Percentiles rank a stretch among this genome's conserved stretches.
These are phyloP conservation scores for Tridacna crocea DNA, from an alignment of 2,888 invertebrate species.

Conservation along the genomic window DNA sequence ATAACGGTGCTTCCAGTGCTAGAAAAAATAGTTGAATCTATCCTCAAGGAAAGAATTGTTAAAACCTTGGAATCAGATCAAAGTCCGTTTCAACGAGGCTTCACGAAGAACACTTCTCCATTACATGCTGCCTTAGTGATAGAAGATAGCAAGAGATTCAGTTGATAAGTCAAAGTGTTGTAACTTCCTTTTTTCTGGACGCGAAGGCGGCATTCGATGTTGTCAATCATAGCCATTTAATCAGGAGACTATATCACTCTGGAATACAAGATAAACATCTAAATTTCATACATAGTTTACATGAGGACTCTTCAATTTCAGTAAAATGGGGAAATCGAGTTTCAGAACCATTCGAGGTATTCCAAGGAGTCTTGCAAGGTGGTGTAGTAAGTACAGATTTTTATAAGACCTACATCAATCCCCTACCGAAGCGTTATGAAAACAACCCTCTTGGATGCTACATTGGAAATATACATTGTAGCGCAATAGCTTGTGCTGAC, in stretches of 20 bases:
- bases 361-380: neutral
- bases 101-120: conserved; percentile 8
- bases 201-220: conserved; percentile 19
- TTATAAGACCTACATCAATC: conserved; percentile 8
- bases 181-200: neutral
- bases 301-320: neutral
- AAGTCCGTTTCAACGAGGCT: neutral
- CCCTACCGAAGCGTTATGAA: neutral
- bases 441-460: neutral
- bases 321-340: neutral
- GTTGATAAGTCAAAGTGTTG: neutral
- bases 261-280: conserved; percentile 3
- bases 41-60: neutral
- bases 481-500: neutral
- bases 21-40: conserved; percentile 4
- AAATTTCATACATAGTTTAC: neutral
- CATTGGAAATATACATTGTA: neutral
- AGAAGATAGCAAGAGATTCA: conserved; percentile 1
- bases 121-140: neutral
- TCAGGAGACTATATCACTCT: conserved; percentile 8
- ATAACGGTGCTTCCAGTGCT: conserved; percentile 9
- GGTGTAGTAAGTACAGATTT: conserved; percentile 1
- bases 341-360: neutral
- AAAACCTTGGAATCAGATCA: neutral
- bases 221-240: conserved; percentile 5